Evolutionary conservation across 2,113 vertebrate species (phyloP).

Genomic region (Leuciscus idus): DNA sequence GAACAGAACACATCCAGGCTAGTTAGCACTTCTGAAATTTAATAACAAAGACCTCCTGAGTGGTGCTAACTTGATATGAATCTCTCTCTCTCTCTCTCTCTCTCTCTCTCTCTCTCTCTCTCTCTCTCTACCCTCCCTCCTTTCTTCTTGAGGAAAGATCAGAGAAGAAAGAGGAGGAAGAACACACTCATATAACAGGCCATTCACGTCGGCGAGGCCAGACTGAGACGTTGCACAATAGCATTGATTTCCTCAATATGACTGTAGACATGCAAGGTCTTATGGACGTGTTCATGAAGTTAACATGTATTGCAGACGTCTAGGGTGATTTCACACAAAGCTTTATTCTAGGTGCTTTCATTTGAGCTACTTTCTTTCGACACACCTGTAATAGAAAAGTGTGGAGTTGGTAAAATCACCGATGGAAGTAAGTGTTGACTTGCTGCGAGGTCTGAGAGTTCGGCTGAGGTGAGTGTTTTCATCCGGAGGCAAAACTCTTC

Average conservation of each 20-base stretch:
- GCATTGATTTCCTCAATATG: slow-evolving; percentile 6
- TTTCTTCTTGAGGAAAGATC: slow-evolving; percentile 25
- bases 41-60: slow-evolving; percentile 35
- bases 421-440: slow-evolving; percentile 2
- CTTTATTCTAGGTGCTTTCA: too few species aligned
- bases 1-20: neutral
- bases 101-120: slow-evolving; percentile 16
- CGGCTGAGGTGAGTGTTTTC: slow-evolving; percentile 31
- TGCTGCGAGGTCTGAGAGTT: neutral
- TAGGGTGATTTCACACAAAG: neutral
- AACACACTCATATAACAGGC: neutral
- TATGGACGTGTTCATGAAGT: neutral
- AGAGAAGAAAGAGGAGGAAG: neutral
- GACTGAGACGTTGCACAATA: neutral
- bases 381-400: neutral
- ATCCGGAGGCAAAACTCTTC: slow-evolving; percentile 33
- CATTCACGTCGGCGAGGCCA: slow-evolving; percentile 25
- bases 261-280: neutral
- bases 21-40: slow-evolving; percentile 38
- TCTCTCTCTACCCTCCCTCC: slow-evolving; percentile 6
- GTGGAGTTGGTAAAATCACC: neutral
- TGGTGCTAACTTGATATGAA: slow-evolving; percentile 12
- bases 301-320: neutral
- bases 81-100: slow-evolving; percentile 11
- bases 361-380: neutral